phyloP scores from a whole-genome alignment of 2,113 vertebrate species.

The Thamnaconus septentrionalis region DNA sequence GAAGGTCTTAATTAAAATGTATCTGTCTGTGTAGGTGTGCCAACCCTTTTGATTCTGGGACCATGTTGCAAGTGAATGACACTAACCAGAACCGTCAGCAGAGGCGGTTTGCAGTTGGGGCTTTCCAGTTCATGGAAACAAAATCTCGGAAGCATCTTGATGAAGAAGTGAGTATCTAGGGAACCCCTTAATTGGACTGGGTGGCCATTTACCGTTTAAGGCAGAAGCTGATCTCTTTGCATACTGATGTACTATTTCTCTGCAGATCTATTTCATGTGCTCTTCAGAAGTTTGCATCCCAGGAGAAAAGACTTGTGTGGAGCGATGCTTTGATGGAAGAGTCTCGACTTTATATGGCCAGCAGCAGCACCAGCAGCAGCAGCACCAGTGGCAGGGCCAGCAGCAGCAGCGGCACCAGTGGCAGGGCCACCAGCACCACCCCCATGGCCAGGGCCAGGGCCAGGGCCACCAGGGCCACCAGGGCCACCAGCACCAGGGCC shows the following conservation, averaged over 20 bases:
- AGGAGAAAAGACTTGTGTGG: slow-evolving; percentile 41
- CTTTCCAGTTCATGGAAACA: slow-evolving; percentile 75
- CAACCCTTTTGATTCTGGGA: slow-evolving; percentile 52
- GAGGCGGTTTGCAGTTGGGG: slow-evolving; percentile 59
- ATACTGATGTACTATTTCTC: not conserved
- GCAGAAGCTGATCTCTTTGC: no score
- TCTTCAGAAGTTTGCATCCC: slow-evolving; percentile 70
- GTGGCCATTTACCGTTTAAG: not conserved
- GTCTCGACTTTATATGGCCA: slow-evolving; percentile 20
- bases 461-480: no score
- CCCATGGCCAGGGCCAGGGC: no score
- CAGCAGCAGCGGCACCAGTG: accelerated
- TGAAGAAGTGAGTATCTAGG: slow-evolving; percentile 66
- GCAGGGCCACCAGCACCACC: no score
- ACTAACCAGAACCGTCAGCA: slow-evolving; percentile 25
- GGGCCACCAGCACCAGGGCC: no score
- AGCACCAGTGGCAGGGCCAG: no score
- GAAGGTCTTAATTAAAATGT: not conserved
- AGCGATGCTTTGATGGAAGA: slow-evolving; percentile 68
- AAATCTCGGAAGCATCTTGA: slow-evolving; percentile 60
- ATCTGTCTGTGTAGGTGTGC: slow-evolving; percentile 58
- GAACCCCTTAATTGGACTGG: not conserved
- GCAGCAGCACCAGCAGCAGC: no score
- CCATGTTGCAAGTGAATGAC: slow-evolving; percentile 25
- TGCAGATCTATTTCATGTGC: slow-evolving; percentile 79